phyloP scores from a whole-genome alignment of 92 coral and sea anemone species.

The Zoanthus sansibaricus region DNA sequence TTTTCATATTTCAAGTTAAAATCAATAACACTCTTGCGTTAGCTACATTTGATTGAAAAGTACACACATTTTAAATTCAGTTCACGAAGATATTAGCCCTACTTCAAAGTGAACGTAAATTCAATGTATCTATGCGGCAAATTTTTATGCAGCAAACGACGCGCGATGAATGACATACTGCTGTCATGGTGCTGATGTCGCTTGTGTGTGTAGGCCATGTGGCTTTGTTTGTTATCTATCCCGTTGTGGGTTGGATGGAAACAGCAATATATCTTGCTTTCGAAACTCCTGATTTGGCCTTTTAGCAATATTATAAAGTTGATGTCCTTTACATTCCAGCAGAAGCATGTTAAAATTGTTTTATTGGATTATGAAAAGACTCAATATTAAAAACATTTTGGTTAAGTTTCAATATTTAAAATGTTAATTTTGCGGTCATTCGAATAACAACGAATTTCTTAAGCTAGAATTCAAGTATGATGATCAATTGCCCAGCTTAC shows the following conservation, averaged over 20 bases:
- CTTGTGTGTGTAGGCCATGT: constrained; percentile 11
- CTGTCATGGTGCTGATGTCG: constrained; percentile 17
- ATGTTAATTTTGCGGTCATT: constrained; percentile 38
- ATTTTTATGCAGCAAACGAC: not conserved
- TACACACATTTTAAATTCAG: no score
- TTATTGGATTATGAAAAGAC: not conserved
- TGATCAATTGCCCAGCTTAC: not conserved
- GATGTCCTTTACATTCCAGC: not conserved
- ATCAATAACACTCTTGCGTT: no score
- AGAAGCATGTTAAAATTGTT: not conserved
- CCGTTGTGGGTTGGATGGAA: not conserved
- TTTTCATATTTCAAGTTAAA: not conserved
- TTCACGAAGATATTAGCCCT: not conserved
- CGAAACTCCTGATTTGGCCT: not conserved
- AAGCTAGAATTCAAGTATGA: not conserved
- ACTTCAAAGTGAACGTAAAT: not conserved
- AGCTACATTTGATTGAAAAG: no score
- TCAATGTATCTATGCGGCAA: not conserved
- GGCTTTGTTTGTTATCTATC: constrained; percentile 16
- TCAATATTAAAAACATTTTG: constrained; percentile 19
- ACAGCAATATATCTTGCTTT: not conserved
- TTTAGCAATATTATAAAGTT: not conserved
- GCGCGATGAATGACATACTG: not conserved
- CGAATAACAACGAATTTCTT: not conserved
- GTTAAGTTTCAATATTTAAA: constrained; percentile 19